phyloP scores from a whole-genome alignment of 23 tunicate genomes.

The Ciona savignyi region DNA sequence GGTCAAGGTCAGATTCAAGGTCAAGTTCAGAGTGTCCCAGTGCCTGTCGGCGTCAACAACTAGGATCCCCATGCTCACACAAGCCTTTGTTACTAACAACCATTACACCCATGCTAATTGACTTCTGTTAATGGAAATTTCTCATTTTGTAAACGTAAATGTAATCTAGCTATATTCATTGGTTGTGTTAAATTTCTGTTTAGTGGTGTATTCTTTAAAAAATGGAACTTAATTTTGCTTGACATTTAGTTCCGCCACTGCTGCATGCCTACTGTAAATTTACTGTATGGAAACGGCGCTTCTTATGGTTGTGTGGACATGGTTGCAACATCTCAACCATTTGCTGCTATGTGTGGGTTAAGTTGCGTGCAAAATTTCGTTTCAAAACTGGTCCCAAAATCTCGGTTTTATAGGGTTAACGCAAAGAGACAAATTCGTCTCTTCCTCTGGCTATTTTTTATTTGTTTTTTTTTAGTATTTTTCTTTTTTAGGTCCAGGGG shows the following conservation, averaged over 20 bases:
- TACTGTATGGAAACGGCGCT: not conserved
- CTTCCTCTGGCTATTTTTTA: conserved; percentile 18
- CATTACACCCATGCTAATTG: not conserved
- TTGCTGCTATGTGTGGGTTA: conserved; percentile 7
- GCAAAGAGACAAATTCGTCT: not conserved
- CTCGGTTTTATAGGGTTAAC: not conserved
- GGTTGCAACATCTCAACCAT: not conserved
- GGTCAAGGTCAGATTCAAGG: no score
- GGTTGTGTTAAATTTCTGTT: conserved; percentile 4
- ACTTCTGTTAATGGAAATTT: not conserved
- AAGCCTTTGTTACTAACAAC: not conserved
- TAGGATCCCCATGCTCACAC: not conserved
- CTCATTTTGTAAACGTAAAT: not conserved
- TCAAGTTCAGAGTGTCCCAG: conserved; percentile 4
- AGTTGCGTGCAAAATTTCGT: not conserved
- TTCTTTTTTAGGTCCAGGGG: not conserved
- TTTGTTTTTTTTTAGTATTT: conserved; percentile 4
- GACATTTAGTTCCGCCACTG: not conserved
- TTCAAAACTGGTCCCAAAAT: not conserved
- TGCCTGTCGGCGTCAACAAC: not conserved
- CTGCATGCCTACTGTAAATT: conserved; percentile 12
- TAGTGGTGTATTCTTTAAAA: conserved; percentile 5
- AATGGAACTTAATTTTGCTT: not conserved
- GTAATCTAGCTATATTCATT: not conserved
- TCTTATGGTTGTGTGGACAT: not conserved